These are phyloP conservation scores for Tenthredo scrophulariae DNA, from an alignment of 2,888 invertebrate species.

Conservation along the genomic window DNA sequence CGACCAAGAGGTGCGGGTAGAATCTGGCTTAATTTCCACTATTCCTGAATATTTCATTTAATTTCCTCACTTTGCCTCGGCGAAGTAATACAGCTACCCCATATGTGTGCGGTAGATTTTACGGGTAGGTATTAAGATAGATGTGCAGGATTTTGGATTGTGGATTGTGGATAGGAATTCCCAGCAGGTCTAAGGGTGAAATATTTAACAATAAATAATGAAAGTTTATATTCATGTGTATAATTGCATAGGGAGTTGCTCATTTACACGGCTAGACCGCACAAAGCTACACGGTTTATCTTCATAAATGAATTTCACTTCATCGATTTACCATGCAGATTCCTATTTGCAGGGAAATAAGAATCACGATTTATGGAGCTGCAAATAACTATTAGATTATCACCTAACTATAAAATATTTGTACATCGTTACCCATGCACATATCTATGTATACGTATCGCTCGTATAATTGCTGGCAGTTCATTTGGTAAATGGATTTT, in stretches of 20 bases:
- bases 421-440: background rate
- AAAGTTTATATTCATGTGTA: background rate
- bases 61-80: conserved; percentile 31
- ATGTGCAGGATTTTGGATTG: background rate
- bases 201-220: background rate
- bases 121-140: conserved; percentile 9
- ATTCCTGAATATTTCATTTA: conserved; percentile 49
- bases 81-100: conserved; percentile 11
- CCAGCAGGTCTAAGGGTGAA: background rate
- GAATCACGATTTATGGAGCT: background rate
- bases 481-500: conserved; percentile 37
- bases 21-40: conserved; percentile 46
- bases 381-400: conserved; percentile 8
- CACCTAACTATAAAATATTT: background rate
- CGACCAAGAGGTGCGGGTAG: background rate
- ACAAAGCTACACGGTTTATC: background rate
- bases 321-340: background rate
- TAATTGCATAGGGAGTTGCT: background rate
- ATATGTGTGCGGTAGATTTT: conserved; percentile 9
- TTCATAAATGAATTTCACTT: conserved; percentile 20
- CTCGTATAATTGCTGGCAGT: conserved; percentile 17
- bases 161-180: background rate
- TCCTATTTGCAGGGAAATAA: background rate
- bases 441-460: background rate
- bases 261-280: background rate